Evolutionary conservation across 2,888 invertebrate genomes (phyloP).

Genomic region (Mythimna albipuncta): DNA sequence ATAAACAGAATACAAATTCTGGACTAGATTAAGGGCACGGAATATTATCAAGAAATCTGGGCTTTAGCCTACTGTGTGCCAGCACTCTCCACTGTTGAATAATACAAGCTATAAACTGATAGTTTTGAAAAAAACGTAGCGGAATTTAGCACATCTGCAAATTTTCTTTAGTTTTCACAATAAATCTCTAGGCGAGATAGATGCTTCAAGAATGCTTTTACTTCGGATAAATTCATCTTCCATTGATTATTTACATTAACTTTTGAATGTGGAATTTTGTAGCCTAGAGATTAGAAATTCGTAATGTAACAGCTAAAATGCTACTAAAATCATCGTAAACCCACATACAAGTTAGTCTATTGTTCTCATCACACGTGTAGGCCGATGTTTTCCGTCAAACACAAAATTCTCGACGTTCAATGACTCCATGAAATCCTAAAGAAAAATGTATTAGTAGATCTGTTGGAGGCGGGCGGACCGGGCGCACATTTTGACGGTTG

Average conservation of each 20-base stretch:
- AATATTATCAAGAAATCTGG: conserved; percentile 4
- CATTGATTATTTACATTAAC: conserved; percentile 39
- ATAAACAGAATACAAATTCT: conserved; percentile 17
- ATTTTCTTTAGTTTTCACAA: conserved; percentile 25
- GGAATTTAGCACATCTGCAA: conserved; percentile 25
- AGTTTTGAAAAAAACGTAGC: conserved; percentile 34
- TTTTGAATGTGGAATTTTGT: conserved; percentile 24
- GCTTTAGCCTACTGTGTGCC: conserved; percentile 10
- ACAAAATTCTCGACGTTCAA: conserved; percentile 60
- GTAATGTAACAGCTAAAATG: conserved; percentile 6
- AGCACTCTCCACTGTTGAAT: conserved; percentile 11
- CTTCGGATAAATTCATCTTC: conserved; percentile 10
- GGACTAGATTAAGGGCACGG: conserved; percentile 3
- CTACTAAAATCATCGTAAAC: conserved; percentile 24
- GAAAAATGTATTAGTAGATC: conserved; percentile 64
- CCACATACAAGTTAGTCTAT: conserved; percentile 29
- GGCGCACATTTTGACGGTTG: conserved; percentile 56
- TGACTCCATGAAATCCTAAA: conserved; percentile 64
- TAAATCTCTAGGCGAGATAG: conserved; percentile 29
- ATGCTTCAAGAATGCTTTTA: conserved; percentile 28
- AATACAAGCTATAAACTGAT: conserved; percentile 42
- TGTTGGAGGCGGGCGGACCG: conserved; percentile 54
- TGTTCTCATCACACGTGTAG: conserved; percentile 52
- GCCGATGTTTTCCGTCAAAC: conserved; percentile 50
- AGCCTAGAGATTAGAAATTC: conserved; percentile 12